Percentiles rank a stretch among this genome's conserved stretches.
These are phyloP conservation scores for Euphydryas editha DNA, from an alignment of 2,888 invertebrate species.

Conservation along the genomic window DNA sequence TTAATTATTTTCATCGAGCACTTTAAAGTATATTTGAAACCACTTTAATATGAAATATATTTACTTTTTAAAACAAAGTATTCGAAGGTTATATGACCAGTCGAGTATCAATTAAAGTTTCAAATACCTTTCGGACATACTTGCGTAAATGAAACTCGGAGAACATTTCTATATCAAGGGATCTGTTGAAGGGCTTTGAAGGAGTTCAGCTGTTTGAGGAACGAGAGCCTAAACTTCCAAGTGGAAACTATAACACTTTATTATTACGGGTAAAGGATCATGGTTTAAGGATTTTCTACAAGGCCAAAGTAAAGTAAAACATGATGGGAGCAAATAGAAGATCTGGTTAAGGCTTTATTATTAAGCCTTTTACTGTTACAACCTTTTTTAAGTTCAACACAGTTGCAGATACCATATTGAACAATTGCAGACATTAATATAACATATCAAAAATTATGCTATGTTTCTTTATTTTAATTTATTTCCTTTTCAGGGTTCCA, in stretches of 20 bases:
- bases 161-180: constrained; percentile 31
- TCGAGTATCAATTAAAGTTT: constrained; percentile 19
- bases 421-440: too few species aligned
- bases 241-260: constrained; percentile 28
- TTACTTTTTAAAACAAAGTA: constrained; percentile 9
- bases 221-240: constrained; percentile 21
- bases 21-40: neutral
- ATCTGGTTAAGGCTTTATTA: too few species aligned
- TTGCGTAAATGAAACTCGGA: constrained; percentile 27
- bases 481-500: too few species aligned
- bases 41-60: neutral
- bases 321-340: neutral
- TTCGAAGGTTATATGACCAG: neutral
- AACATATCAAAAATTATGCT: too few species aligned
- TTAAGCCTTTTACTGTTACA: too few species aligned
- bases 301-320: constrained; percentile 2
- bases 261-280: constrained; percentile 25
- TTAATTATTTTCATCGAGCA: too few species aligned
- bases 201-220: constrained; percentile 22
- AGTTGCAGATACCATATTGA: too few species aligned
- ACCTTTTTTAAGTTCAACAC: too few species aligned
- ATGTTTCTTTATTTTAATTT: too few species aligned
- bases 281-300: neutral
- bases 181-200: constrained; percentile 18
- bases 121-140: constrained; percentile 22